Base-by-base conservation (phyloP, 2,888 invertebrate genomes). In the Melipona bicolor region DNA sequence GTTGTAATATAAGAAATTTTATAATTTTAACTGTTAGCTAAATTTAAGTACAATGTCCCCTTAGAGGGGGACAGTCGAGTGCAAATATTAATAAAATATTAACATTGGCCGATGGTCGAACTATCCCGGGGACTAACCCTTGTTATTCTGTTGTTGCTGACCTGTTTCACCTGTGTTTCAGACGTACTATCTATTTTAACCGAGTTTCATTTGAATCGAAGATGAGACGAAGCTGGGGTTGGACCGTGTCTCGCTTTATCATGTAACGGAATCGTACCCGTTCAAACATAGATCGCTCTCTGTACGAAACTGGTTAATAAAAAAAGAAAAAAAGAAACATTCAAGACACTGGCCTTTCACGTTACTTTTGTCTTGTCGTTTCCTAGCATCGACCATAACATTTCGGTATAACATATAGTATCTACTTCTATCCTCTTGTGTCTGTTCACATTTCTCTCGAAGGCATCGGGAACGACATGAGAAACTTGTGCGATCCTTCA, bases 151-250 rank as follows among this genome's bases (percentile, higher is more conserved):
- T n/a, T 6, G 1, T 19, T 19, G 24, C n/a, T 1, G 15, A 43
- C 17, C 21, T 9, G 24, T 13, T 0, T 43, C 15, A 21, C 19
- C 19, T 0, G 4, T 27, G 3, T 92, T 91, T 50, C 89, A 93
- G 93, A 93, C 93, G 27, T 93, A 92, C 76, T 93, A 92, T 79
- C 88, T 93, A 3, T 93, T 93, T 81, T 93, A 90, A 92, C 50
- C 61, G 56, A 79, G 75, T 36, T 49, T 52, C 54, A 13, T 43
- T 19, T 15, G 62, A 50, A 72, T 43, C 67, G 61, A 13, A 64
- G 36, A 36, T 67, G 65, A 52, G 54, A 73, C 62, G 64, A 24
- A 67, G 17, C 24, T 17, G 36, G 17, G 2, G 0, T 24, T 62
- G 77, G 64, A 65, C 19, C 4, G 9, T 11, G 73, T 81, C 85